Percentiles rank a stretch among this genome's conserved stretches.
Conservation (phyloP, 53 echinoderm and acorn worm species). For the Actinopyga echinites region DNA sequence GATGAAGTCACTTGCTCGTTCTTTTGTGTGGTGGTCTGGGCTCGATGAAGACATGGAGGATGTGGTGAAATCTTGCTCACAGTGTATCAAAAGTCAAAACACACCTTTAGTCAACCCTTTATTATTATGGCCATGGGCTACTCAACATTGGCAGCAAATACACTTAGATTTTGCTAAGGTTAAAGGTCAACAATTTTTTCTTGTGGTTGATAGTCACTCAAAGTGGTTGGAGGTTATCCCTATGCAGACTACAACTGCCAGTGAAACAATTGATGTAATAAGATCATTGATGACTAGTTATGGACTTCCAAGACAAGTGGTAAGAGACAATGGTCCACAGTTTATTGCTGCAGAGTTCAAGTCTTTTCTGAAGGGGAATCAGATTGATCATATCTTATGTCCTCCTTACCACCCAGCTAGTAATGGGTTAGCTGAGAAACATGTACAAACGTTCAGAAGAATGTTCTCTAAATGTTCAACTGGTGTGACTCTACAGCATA, state of each 20-base stretch:
- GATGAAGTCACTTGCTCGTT: too few relatives aligned
- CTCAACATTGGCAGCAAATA: conserved; percentile 28
- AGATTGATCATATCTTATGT: conserved; percentile 24
- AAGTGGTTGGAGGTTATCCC: conserved; percentile 71
- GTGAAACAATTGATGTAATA: not conserved
- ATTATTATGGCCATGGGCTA: conserved; percentile 33
- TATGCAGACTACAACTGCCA: conserved; percentile 49
- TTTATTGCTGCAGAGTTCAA: not conserved
- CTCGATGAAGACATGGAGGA: too few relatives aligned
- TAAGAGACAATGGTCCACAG: conserved; percentile 36
- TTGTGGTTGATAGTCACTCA: conserved; percentile 63
- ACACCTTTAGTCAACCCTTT: not conserved
- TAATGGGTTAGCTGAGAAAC: conserved; percentile 54
- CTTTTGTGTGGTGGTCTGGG: too few relatives aligned
- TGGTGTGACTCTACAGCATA: conserved; percentile 47
- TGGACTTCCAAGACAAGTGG: conserved; percentile 40
- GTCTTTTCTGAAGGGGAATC: conserved; percentile 2
- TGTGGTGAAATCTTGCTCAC: too few relatives aligned
- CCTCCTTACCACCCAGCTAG: conserved; percentile 51
- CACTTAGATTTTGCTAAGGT: conserved; percentile 15
- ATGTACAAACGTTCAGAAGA: conserved; percentile 54
- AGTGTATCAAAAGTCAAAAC: too few relatives aligned
- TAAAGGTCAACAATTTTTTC: conserved; percentile 52
- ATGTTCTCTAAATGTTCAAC: conserved; percentile 48
- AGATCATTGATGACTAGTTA: conserved; percentile 8